A percentile compares a stretch with the other conserved stretches of the same genome.
Evolutionary conservation across 2,113 vertebrate genomes (phyloP).

Genomic region (Gracilinanus agilis): DNA sequence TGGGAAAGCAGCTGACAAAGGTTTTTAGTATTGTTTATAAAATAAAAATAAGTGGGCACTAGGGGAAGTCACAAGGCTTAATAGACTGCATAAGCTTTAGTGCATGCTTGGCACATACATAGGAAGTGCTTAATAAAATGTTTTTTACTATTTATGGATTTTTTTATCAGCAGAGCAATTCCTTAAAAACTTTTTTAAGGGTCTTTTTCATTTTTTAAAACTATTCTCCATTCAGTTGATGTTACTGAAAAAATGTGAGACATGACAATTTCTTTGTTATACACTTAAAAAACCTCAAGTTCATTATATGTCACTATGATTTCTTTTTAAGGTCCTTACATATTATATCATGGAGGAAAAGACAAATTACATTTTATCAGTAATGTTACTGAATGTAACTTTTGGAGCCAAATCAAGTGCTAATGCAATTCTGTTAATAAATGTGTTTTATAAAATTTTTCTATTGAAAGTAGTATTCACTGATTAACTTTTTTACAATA

Average conservation of each 20-base stretch:
- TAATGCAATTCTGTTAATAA: neutral
- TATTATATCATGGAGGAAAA: neutral
- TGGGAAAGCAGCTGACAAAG: neutral
- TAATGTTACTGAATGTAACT: neutral
- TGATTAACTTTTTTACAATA: constrained; percentile 77
- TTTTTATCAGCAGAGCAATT: neutral
- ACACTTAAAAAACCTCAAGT: neutral
- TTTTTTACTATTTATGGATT: neutral
- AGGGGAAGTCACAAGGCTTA: neutral
- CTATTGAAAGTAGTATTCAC: constrained; percentile 13
- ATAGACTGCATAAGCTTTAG: neutral
- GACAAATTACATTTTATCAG: neutral
- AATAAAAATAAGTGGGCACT: neutral
- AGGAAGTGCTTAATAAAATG: neutral
- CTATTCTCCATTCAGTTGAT: too few species aligned
- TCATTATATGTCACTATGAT: neutral
- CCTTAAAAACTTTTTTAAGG: neutral
- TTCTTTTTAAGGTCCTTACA: constrained; percentile 1
- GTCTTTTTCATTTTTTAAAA: neutral
- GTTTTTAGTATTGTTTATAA: neutral
- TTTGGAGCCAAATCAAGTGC: neutral
- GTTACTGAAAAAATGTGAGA: neutral
- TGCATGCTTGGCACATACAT: neutral
- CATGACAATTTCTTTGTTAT: neutral
- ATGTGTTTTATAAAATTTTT: constrained; percentile 3